Percentiles rank a stretch among this genome's conserved stretches.
Conservation (phyloP, 1,140 invertebrate genomes). For the Reticulitermes speratus region DNA sequence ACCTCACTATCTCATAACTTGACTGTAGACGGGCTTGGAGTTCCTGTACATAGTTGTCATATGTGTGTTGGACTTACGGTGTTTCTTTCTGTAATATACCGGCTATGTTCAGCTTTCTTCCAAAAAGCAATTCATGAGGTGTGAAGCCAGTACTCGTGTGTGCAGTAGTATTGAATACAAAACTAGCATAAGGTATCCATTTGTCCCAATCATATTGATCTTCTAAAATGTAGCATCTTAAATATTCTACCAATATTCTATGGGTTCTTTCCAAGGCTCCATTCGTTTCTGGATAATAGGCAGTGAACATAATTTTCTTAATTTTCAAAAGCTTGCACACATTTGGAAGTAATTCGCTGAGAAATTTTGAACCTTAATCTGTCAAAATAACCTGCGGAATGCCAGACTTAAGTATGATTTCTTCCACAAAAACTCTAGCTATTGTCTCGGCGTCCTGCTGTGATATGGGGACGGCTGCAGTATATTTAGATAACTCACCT, state of each 20-base stretch:
- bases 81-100: conserved; percentile 24
- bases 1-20: too few relatives aligned
- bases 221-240: conserved; percentile 41
- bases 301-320: conserved; percentile 40
- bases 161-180: conserved; percentile 31
- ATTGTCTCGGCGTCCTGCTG: conserved; percentile 19
- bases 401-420: background rate
- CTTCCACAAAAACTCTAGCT: background rate
- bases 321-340: conserved; percentile 39
- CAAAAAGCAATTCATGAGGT: conserved; percentile 30
- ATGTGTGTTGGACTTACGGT: background rate
- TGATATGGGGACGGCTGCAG: conserved; percentile 16
- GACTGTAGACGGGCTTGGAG: too few relatives aligned
- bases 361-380: conserved; percentile 22
- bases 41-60: too few relatives aligned
- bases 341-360: conserved; percentile 36
- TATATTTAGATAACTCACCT: conserved; percentile 29
- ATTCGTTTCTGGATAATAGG: conserved; percentile 44
- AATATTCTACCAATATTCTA: conserved; percentile 41
- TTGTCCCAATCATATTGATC: conserved; percentile 42
- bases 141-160: conserved; percentile 20
- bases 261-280: conserved; percentile 44
- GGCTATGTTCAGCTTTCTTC: conserved; percentile 25
- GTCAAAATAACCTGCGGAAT: background rate
- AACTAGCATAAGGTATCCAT: conserved; percentile 28